These are phyloP conservation scores for Oriolus oriolus DNA, from an alignment of 2,113 vertebrate species.

Conservation along the genomic window DNA sequence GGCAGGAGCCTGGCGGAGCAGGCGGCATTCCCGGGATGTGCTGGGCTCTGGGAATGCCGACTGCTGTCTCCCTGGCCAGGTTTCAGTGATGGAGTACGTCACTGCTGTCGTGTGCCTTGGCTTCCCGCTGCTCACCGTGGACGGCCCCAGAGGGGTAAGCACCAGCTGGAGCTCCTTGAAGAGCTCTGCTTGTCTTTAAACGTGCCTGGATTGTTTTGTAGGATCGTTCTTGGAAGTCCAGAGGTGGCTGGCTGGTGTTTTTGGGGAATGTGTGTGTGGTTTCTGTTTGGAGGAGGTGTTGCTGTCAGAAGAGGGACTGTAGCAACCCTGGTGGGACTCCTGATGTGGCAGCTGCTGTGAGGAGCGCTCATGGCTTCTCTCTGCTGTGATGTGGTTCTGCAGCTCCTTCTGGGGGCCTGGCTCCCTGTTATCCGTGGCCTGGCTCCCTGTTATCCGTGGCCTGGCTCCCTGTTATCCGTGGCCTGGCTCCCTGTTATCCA, in stretches of 20 bases:
- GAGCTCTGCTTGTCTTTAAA: not conserved
- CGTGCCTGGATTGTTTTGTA: not conserved
- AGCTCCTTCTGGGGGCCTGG: not conserved
- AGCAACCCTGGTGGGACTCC: fast-evolving
- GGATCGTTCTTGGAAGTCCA: fast-evolving
- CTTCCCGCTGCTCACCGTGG: constrained; percentile 89
- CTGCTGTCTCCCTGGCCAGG: not conserved
- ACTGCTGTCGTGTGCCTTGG: constrained; percentile 90
- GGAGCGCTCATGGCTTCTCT: not conserved
- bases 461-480: not conserved
- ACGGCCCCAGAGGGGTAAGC: constrained; percentile 91
- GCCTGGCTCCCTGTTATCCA: not conserved
- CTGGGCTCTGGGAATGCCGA: not conserved
- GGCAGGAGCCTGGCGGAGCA: not conserved
- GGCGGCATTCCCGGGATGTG: fast-evolving
- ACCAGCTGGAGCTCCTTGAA: not conserved
- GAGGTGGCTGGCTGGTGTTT: not conserved
- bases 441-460: fast-evolving
- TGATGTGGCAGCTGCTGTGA: fast-evolving
- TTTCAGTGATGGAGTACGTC: not conserved
- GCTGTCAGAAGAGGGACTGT: not conserved
- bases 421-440: not conserved
- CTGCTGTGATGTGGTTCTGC: not conserved
- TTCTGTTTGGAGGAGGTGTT: not conserved
- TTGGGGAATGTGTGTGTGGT: not conserved